These are phyloP conservation scores for Sigmodon hispidus DNA, from an alignment of 2,113 vertebrate species.

Conservation along the genomic window DNA sequence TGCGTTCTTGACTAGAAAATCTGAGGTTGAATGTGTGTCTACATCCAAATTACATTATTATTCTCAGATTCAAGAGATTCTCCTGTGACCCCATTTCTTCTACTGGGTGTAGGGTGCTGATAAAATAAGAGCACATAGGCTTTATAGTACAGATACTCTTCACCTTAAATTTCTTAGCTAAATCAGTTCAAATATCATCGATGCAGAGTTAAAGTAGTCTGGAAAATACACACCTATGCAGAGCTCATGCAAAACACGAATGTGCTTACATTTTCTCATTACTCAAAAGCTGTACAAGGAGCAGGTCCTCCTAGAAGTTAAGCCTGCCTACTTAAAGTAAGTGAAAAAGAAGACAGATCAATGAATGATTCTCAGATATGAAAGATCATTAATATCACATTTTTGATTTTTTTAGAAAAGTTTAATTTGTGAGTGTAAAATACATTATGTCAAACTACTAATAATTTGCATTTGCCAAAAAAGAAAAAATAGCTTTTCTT, in stretches of 20 bases:
- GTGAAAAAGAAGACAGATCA: constrained; percentile 45
- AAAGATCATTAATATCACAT: constrained; percentile 38
- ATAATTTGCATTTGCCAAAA: constrained; percentile 56
- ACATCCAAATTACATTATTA: constrained; percentile 26
- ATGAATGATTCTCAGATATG: background rate
- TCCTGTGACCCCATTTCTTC: constrained; percentile 74
- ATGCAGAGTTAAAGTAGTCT: constrained; percentile 66
- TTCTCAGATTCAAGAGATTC: constrained; percentile 64
- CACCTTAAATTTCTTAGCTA: constrained; percentile 67
- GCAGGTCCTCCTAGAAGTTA: background rate
- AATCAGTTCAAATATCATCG: constrained; percentile 63
- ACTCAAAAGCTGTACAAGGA: constrained; percentile 54
- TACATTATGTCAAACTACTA: constrained; percentile 51
- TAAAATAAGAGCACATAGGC: constrained; percentile 48
- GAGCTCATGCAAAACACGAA: constrained; percentile 64
- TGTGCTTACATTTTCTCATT: constrained; percentile 41
- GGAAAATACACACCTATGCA: constrained; percentile 50
- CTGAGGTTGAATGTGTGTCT: constrained; percentile 14
- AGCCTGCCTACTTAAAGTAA: constrained; percentile 42
- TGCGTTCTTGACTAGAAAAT: constrained; percentile 58
- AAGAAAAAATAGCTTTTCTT: constrained; percentile 41
- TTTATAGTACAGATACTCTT: constrained; percentile 48
- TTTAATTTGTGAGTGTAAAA: constrained; percentile 34
- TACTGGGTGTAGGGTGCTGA: background rate
- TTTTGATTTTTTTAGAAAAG: constrained; percentile 19